phyloP scores from a whole-genome alignment of 2,797 vertebrate species.

The Pipistrellus pygmaeus region DNA sequence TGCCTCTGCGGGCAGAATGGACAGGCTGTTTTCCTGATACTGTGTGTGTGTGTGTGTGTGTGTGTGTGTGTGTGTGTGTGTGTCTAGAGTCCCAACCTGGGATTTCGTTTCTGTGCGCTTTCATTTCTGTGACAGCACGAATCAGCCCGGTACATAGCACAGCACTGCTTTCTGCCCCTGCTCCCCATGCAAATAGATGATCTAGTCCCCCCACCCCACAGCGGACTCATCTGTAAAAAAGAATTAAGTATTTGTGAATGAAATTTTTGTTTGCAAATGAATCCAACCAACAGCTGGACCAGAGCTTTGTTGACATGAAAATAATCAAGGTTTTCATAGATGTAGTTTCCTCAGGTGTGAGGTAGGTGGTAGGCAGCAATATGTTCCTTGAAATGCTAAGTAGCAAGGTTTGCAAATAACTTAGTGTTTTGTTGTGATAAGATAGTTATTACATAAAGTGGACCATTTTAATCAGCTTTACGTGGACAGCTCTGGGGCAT shows the following conservation, averaged over 20 bases:
- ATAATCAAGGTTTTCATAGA: not conserved
- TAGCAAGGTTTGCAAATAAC: not conserved
- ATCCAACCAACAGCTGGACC: not conserved
- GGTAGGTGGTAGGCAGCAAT: not conserved
- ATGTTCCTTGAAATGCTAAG: not conserved
- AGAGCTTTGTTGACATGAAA: not conserved
- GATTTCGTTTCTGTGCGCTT: not conserved
- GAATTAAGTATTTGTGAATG: not conserved
- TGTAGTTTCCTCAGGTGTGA: not conserved
- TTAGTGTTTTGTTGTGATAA: not conserved
- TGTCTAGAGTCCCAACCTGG: not conserved
- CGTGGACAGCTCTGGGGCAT: not conserved
- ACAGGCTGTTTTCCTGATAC: slow-evolving; percentile 65
- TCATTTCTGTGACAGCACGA: not conserved
- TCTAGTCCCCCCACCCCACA: not conserved
- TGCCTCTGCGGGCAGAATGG: slow-evolving; percentile 55
- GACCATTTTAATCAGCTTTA: not conserved
- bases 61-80: not conserved
- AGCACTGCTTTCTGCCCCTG: not conserved
- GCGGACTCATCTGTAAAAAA: not conserved
- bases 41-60: not conserved
- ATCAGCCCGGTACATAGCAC: not conserved
- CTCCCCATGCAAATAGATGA: not conserved
- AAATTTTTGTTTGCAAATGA: not conserved
- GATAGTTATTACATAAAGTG: not conserved